Evolutionary conservation across 2,888 invertebrate species (phyloP), one percentile per base, ranked within the genome.

Genomic region (Teleiodes luculella): DNA sequence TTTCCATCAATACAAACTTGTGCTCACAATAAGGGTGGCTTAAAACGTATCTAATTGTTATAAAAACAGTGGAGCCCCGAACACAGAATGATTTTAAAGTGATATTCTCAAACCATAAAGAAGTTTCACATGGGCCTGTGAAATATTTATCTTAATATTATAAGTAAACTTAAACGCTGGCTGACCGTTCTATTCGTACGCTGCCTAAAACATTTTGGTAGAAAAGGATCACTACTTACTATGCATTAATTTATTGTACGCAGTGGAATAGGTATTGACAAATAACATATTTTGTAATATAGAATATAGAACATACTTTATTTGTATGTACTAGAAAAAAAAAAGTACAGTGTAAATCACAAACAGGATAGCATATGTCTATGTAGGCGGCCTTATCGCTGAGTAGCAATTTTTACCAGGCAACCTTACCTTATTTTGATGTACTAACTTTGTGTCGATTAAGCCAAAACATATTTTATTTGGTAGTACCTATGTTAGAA

Each of bases 141-240:
- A 89, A 89, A 89, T 88, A 87, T 88, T 87, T 89, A 86, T 80
- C 85, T 82, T 88, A 86, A 89, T 89, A 87, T 87, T 86, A 88
- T 88, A 89, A 84, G 89, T 88, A 86, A 89, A 89, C 88, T 80
- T 81, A 76, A 82, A 76, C 72, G 74, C 72, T 70, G 59, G 57
- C 51, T 46, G 43, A 11, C 53, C 50, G 43, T 54, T 53, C 51
- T 18, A 49, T 47, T 37, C 48, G 18, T 59, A 60, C 54, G 54
- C 56, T 57, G 58, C 51, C 55, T 35, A 48, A 56, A 55, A 52
- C 53, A 53, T 60, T 58, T 62, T 64, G 62, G 57, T 60, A 57
- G 20, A 41, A 20, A 4, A 10, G 18, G 18, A 8, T 18, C 39
- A 41, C 11, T 18, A 8, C 7, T 3, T 37, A 3, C n/a, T 14